Evolutionary conservation across 35 echinoderm and acorn worm species (phyloP).

Genomic region (Chiridota heheva): DNA sequence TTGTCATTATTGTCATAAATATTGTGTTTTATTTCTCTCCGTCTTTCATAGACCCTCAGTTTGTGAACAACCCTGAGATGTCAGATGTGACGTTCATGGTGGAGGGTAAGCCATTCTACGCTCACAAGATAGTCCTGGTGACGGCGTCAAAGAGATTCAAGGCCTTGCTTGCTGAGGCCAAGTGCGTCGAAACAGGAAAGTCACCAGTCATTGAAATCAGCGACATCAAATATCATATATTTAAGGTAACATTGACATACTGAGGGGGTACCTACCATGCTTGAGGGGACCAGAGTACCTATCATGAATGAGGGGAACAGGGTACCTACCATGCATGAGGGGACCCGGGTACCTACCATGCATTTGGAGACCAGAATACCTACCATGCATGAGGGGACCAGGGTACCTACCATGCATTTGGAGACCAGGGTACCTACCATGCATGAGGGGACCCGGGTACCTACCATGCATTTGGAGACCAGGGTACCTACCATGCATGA

Average conservation of each 20-base stretch:
- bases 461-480: too few species aligned
- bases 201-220: slow-evolving; percentile 82
- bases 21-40: too few species aligned
- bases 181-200: slow-evolving; percentile 57
- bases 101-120: slow-evolving; percentile 93
- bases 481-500: too few species aligned
- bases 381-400: too few species aligned
- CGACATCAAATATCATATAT: slow-evolving; percentile 92
- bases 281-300: not conserved
- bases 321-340: too few species aligned
- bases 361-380: too few species aligned
- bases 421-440: too few species aligned
- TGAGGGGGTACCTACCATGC: not conserved
- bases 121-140: slow-evolving; percentile 96
- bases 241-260: slow-evolving; percentile 68
- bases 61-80: slow-evolving; percentile 98
- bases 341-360: too few species aligned
- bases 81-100: slow-evolving; percentile 96
- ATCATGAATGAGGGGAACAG: too few species aligned
- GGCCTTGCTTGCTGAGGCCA: slow-evolving; percentile 81
- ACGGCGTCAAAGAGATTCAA: slow-evolving; percentile 98
- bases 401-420: too few species aligned
- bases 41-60: slow-evolving; percentile 67
- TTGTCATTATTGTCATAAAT: too few species aligned
- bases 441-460: too few species aligned